Percentiles rank a stretch among this genome's conserved stretches.
These are phyloP conservation scores for Sebastes glaucus DNA, from an alignment of 2,797 vertebrate species.

Conservation along the genomic window DNA sequence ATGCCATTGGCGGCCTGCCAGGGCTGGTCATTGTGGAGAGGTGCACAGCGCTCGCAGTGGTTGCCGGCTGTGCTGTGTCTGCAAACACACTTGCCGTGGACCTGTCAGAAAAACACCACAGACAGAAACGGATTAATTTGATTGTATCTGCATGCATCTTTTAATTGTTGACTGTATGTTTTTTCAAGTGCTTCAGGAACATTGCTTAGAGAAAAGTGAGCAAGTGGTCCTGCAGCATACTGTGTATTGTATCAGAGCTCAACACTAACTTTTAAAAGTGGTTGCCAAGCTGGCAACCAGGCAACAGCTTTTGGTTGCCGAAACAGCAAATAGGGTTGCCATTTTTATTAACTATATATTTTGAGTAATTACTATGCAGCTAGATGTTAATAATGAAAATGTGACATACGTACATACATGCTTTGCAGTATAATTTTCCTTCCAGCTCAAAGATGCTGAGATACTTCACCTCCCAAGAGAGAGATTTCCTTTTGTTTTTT, in stretches of 20 bases:
- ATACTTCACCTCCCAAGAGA: no score
- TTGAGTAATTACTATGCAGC: no score
- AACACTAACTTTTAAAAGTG: no score
- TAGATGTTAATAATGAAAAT: no score
- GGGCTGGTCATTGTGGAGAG: constrained; percentile 90
- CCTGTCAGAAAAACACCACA: constrained; percentile 72
- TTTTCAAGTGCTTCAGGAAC: not conserved
- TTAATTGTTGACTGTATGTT: not conserved
- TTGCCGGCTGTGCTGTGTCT: constrained; percentile 92
- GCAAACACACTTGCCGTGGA: constrained; percentile 94
- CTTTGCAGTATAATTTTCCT: no score
- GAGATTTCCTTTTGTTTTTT: no score
- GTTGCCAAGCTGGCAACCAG: no score
- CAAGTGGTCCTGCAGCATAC: not conserved
- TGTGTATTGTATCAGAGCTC: not conserved
- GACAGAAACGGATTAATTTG: not conserved
- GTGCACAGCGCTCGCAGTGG: constrained; percentile 91
- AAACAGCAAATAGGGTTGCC: no score
- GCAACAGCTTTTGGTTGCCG: no score
- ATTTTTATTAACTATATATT: no score
- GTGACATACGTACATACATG: no score
- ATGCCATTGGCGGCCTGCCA: constrained; percentile 93
- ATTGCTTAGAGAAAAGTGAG: not conserved
- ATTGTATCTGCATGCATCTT: not conserved
- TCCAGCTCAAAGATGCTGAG: no score